Conservation (phyloP, 2,888 invertebrate genomes). For the Pachydiplax longipennis region DNA sequence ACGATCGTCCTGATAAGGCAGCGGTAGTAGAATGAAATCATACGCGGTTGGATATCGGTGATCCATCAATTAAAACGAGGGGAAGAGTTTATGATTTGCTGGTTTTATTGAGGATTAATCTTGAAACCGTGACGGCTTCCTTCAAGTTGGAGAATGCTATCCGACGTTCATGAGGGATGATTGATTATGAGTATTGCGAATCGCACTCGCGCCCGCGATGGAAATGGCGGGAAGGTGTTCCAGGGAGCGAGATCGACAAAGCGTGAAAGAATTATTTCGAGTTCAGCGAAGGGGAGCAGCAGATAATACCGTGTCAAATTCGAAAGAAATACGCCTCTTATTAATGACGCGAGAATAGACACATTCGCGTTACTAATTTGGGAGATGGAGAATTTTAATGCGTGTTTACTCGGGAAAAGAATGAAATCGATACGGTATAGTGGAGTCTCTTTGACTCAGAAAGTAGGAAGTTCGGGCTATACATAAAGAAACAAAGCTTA, state of each 20-base stretch:
- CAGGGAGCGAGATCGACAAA: background rate
- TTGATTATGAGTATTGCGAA: conserved; percentile 19
- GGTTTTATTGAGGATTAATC: conserved; percentile 30
- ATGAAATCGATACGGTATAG: too few species aligned
- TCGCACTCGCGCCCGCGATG: conserved; percentile 6
- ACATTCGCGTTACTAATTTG: background rate
- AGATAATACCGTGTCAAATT: background rate
- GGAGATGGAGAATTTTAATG: too few species aligned
- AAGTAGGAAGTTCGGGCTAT: too few species aligned
- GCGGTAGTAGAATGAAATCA: background rate
- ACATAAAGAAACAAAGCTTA: too few species aligned
- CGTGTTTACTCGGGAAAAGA: too few species aligned
- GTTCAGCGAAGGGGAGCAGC: background rate
- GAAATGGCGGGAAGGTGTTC: background rate
- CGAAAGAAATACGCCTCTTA: background rate
- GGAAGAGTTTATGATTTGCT: background rate
- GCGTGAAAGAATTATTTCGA: background rate
- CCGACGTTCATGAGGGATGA: conserved; percentile 40
- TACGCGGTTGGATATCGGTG: background rate
- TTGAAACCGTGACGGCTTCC: conserved; percentile 25
- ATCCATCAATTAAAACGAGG: conserved; percentile 6
- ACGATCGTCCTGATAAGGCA: background rate
- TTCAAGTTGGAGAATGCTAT: conserved; percentile 19
- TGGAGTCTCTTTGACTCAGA: too few species aligned
- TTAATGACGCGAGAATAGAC: background rate